A percentile compares a stretch with the other conserved stretches of the same genome.
These are phyloP conservation scores for Neolamprologus kungweensis DNA, from an alignment of 2,113 vertebrate genomes.

Conservation along the genomic window DNA sequence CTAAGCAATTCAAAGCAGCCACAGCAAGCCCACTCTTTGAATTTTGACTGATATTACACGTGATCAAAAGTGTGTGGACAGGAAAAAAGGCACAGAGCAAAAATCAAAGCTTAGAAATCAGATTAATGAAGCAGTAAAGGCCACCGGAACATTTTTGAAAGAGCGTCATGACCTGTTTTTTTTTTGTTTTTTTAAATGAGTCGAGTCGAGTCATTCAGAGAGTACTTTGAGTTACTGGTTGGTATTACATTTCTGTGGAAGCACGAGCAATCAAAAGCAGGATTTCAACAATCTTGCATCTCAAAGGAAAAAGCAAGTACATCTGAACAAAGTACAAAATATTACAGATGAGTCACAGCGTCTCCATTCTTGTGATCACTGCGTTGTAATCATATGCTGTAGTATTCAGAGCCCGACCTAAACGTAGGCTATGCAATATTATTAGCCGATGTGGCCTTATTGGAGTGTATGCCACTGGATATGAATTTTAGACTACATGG, in stretches of 20 bases:
- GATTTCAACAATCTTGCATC: neutral
- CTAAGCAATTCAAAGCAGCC: neutral
- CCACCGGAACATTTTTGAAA: neutral
- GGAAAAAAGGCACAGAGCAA: neutral
- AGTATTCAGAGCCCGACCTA: neutral
- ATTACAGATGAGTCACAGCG: neutral
- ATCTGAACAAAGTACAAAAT: neutral
- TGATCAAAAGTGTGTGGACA: neutral
- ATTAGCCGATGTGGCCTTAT: neutral
- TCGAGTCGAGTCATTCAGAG: neutral
- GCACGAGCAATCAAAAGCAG: neutral
- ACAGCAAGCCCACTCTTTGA: neutral
- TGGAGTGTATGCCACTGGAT: neutral
- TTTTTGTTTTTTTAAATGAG: rapidly evolving
- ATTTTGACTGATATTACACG: neutral
- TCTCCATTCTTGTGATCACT: neutral
- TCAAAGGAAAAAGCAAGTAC: neutral
- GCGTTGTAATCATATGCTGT: neutral
- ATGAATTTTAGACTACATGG: neutral
- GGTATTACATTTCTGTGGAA: neutral
- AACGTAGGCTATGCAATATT: neutral
- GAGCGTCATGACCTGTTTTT: neutral
- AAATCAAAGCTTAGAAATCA: neutral
- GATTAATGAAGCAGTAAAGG: neutral
- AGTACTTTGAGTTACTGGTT: neutral